These are phyloP conservation scores for Menura novaehollandiae DNA, from an alignment of 2,113 vertebrate genomes.

Conservation along the genomic window DNA sequence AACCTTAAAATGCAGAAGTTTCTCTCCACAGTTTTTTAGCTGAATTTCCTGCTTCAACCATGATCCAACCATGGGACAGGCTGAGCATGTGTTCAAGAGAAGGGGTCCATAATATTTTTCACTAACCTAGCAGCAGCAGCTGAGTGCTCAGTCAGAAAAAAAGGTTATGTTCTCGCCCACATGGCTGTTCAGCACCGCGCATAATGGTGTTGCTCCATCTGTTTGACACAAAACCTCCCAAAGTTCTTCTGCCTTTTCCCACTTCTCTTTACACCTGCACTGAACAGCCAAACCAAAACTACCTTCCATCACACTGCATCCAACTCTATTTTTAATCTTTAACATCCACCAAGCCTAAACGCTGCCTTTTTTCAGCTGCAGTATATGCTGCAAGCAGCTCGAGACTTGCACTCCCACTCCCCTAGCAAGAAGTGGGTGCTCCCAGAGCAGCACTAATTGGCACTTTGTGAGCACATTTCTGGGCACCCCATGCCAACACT, in stretches of 20 bases:
- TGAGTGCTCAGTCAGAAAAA: background rate
- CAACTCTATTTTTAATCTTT: background rate
- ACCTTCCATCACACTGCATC: background rate
- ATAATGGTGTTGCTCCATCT: background rate
- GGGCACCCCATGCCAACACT: background rate
- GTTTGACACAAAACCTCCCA: background rate
- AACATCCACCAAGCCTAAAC: accelerated
- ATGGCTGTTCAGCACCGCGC: background rate
- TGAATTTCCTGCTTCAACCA: background rate
- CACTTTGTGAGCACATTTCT: accelerated
- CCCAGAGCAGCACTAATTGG: background rate
- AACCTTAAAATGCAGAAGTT: background rate
- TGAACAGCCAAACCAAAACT: background rate
- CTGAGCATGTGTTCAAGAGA: background rate
- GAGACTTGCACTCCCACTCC: accelerated
- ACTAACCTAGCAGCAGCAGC: background rate
- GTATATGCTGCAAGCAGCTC: background rate
- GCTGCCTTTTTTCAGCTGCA: background rate
- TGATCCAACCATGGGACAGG: background rate
- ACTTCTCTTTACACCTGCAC: background rate
- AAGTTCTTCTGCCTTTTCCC: background rate
- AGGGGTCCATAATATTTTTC: background rate
- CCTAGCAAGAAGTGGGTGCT: background rate
- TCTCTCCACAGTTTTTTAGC: accelerated
- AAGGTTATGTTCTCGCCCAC: background rate